These are phyloP conservation scores for Arizona elegans DNA, from an alignment of 2,113 vertebrate species.

Conservation along the genomic window DNA sequence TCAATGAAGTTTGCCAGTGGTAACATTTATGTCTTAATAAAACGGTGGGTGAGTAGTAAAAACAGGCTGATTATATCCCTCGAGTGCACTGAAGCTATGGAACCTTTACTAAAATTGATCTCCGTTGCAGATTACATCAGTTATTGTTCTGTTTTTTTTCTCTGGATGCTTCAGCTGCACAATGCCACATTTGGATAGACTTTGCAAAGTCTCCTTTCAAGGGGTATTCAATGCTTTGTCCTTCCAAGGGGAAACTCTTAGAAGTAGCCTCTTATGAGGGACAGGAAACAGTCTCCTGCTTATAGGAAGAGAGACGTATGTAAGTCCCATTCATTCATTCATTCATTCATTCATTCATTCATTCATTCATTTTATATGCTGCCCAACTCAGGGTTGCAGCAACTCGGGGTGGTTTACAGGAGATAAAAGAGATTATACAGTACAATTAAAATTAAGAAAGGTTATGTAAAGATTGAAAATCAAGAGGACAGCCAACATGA, in stretches of 20 bases:
- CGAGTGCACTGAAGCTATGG: not conserved
- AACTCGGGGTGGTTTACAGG: not conserved
- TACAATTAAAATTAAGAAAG: not conserved
- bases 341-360: too few relatives aligned
- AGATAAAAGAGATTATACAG: not conserved
- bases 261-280: not conserved
- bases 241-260: not conserved
- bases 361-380: not conserved
- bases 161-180: not conserved
- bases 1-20: conserved; percentile 69
- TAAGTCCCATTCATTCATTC: not conserved
- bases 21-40: conserved; percentile 71
- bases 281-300: not conserved
- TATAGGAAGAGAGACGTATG: not conserved
- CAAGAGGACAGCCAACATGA: not conserved
- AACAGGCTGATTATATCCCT: conserved; percentile 47
- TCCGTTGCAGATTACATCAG: not conserved
- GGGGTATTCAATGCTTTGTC: not conserved
- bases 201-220: not conserved
- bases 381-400: not conserved
- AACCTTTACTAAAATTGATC: conserved; percentile 42
- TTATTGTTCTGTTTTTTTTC: not conserved
- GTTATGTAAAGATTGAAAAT: not conserved
- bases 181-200: not conserved
- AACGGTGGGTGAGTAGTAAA: conserved; percentile 68